Evolutionary conservation across 2,113 vertebrate species (phyloP).

Genomic region (Hemichromis elongatus): DNA sequence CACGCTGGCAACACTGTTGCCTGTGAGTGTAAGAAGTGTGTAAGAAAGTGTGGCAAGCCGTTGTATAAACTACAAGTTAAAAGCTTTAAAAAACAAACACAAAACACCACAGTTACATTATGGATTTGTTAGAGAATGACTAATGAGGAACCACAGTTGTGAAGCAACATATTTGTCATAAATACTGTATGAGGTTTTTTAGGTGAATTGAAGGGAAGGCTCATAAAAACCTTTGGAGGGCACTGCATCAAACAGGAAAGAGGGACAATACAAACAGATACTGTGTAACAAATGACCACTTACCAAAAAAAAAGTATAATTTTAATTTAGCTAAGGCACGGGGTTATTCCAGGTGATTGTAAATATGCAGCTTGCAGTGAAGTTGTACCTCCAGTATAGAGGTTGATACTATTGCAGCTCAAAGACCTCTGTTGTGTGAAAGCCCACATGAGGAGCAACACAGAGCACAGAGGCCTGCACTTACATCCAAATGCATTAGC

Average conservation of each 20-base stretch:
- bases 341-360: not conserved
- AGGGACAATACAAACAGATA: not conserved
- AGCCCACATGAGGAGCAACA: not conserved
- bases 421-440: slow-evolving; percentile 8
- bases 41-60: not conserved
- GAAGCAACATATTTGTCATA: not conserved
- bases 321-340: not conserved
- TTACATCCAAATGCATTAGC: not conserved
- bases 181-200: not conserved
- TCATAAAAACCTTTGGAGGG: not conserved
- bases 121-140: not conserved
- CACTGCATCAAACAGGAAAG: not conserved
- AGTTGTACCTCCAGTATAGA: not conserved
- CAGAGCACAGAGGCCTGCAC: not conserved
- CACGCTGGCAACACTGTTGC: not conserved
- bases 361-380: not conserved
- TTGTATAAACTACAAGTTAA: not conserved
- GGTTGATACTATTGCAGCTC: not conserved
- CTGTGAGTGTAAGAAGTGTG: not conserved
- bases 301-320: not conserved
- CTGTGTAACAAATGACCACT: not conserved
- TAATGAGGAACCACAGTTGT: not conserved
- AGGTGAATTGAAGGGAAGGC: not conserved
- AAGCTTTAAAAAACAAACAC: not conserved
- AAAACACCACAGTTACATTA: not conserved